Evolutionary conservation across 2,113 vertebrate species (phyloP).

Genomic region (Felis catus): F.catus_Fca126_mat1.0 CM031412.1:176617001-176617500

Average conservation of each 20-base stretch:
- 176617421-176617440: neutral
- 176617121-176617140: neutral
- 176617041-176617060: neutral
- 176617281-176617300: neutral
- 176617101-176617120: neutral
- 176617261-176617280: neutral
- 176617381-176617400: neutral
- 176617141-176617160: fast-evolving
- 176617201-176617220: neutral
- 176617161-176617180: neutral
- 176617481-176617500: too few species aligned
- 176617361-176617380: neutral
- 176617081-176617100: neutral
- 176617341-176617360: neutral
- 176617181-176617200: neutral
- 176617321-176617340: neutral
- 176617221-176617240: neutral
- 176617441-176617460: neutral
- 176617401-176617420: neutral
- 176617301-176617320: neutral
- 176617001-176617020: neutral
- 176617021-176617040: neutral
- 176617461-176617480: neutral
- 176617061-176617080: neutral
- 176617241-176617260: neutral